These are phyloP conservation scores for Rotaria macrura DNA, from an alignment of 2,888 invertebrate species.

Conservation along the genomic window DNA sequence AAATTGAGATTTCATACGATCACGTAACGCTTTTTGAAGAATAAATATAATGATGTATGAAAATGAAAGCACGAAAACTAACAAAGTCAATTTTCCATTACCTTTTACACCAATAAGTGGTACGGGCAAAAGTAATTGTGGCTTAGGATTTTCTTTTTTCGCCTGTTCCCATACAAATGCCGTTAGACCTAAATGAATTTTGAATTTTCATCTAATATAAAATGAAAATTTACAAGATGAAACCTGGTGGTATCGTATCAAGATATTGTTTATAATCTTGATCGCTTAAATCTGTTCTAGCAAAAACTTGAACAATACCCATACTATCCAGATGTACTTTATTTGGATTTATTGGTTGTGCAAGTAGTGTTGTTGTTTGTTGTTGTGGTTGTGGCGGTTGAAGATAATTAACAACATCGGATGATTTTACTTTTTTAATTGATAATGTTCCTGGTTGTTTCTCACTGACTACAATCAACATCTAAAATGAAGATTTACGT, in stretches of 20 bases:
- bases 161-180: slow-evolving; percentile 87
- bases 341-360: slow-evolving; percentile 60
- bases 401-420: slow-evolving; percentile 50
- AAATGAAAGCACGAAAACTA: neutral
- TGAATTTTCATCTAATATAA: neutral
- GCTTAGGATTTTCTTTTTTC: slow-evolving; percentile 84
- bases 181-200: slow-evolving; percentile 63
- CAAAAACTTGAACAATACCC: slow-evolving; percentile 50
- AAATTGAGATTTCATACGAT: slow-evolving; percentile 21
- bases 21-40: neutral
- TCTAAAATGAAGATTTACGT: neutral
- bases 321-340: slow-evolving; percentile 62
- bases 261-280: slow-evolving; percentile 65
- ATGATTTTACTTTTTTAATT: slow-evolving; percentile 56
- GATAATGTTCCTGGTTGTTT: neutral
- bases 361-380: slow-evolving; percentile 51
- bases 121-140: slow-evolving; percentile 75
- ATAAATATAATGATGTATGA: too few species aligned
- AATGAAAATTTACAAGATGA: slow-evolving; percentile 34
- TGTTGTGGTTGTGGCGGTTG: slow-evolving; percentile 44
- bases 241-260: slow-evolving; percentile 66
- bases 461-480: slow-evolving; percentile 5
- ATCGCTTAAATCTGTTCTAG: slow-evolving; percentile 62
- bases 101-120: slow-evolving; percentile 76
- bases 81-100: neutral